phyloP scores from a whole-genome alignment of 1,140 invertebrate species.

The Drosophila carrolli region DNA sequence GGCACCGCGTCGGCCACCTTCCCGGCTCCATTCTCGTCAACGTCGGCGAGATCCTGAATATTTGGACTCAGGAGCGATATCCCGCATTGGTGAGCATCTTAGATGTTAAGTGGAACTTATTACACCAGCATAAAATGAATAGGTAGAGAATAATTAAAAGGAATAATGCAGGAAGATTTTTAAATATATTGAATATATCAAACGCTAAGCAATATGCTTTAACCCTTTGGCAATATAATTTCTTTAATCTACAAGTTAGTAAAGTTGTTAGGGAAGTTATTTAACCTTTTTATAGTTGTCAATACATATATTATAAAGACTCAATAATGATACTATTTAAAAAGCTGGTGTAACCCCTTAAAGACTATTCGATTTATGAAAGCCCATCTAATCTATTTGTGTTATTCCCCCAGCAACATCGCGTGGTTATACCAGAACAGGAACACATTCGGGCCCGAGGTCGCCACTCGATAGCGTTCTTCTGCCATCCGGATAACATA shows the following conservation, averaged over 20 bases:
- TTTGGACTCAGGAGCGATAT: constrained; percentile 90
- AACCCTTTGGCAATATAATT: no score
- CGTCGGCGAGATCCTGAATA: constrained; percentile 90
- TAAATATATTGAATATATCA: no score
- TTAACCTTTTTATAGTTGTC: no score
- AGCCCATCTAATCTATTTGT: background rate
- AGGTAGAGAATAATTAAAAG: no score
- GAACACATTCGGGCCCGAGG: constrained; percentile 86
- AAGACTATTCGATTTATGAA: background rate
- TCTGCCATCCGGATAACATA: constrained; percentile 89
- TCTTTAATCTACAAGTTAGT: no score
- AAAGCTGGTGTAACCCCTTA: background rate
- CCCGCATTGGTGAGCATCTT: constrained; percentile 87
- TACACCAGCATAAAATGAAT: no score
- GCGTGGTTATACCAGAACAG: constrained; percentile 89
- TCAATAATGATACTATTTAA: no score
- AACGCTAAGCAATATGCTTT: no score
- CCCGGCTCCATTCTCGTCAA: constrained; percentile 92
- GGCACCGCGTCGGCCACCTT: constrained; percentile 91
- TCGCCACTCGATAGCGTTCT: constrained; percentile 91
- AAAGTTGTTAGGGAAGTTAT: no score
- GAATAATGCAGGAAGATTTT: no score
- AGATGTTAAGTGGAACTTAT: no score
- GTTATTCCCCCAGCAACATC: constrained; percentile 86
- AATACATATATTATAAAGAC: background rate